Conservation (phyloP, 2,888 invertebrate species). For the Mycogona germanica region DNA sequence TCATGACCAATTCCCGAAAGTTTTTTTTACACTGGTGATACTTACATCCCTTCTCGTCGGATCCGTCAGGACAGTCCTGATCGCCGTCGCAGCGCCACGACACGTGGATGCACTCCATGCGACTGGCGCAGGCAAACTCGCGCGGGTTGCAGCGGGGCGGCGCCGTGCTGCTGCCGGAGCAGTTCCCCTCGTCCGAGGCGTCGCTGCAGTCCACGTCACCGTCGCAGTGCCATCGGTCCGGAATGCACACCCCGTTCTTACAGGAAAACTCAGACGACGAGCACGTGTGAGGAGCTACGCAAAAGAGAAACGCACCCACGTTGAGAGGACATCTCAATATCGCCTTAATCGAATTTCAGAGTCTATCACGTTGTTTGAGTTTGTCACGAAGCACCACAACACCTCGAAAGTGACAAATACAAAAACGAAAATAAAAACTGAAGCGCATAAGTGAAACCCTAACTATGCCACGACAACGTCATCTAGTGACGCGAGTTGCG, state of each 20-base stretch:
- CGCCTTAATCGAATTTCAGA: too few species aligned
- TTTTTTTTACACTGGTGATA: too few species aligned
- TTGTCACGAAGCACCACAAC: too few species aligned
- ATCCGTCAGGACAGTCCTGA: slow-evolving; percentile 63
- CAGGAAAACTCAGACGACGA: slow-evolving; percentile 60
- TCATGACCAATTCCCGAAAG: background rate
- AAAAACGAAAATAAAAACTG: too few species aligned
- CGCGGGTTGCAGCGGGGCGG: slow-evolving; percentile 40
- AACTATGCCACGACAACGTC: too few species aligned
- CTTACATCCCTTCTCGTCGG: slow-evolving; percentile 58
- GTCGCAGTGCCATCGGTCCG: slow-evolving; percentile 71
- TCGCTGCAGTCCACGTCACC: slow-evolving; percentile 47
- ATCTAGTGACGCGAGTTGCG: too few species aligned
- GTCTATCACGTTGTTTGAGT: too few species aligned
- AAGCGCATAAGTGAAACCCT: too few species aligned
- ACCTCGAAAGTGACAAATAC: too few species aligned
- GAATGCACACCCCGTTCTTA: slow-evolving; percentile 54
- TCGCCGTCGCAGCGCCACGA: slow-evolving; percentile 21
- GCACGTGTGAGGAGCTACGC: slow-evolving; percentile 19
- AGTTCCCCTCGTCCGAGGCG: slow-evolving; percentile 24
- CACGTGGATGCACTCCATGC: slow-evolving; percentile 21
- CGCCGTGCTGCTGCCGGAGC: slow-evolving; percentile 11
- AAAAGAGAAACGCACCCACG: background rate
- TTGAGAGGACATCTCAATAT: too few species aligned
- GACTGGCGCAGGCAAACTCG: slow-evolving; percentile 20